Evolutionary conservation across 2,888 invertebrate genomes (phyloP).

Genomic region (Perizoma flavofasciatum): DNA sequence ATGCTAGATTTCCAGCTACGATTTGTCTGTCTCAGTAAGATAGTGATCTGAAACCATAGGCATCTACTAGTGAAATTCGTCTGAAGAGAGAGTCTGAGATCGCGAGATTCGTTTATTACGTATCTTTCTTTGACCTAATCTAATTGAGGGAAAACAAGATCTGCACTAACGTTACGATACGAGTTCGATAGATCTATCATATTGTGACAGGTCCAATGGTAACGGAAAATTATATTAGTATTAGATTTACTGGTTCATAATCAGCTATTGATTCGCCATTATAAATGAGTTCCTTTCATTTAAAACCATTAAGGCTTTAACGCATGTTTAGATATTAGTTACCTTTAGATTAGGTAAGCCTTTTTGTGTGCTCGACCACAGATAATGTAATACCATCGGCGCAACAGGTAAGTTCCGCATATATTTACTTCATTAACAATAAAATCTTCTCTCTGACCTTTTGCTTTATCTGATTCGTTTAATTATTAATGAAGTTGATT

Average conservation of each 20-base stretch:
- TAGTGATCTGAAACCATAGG: too few relatives aligned
- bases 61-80: too few relatives aligned
- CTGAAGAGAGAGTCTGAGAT: too few relatives aligned
- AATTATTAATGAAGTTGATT: too few relatives aligned
- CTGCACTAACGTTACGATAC: too few relatives aligned
- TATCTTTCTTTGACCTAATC: too few relatives aligned
- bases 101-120: too few relatives aligned
- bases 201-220: too few relatives aligned
- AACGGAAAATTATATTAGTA: too few relatives aligned
- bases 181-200: too few relatives aligned
- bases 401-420: constrained; percentile 29
- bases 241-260: background rate
- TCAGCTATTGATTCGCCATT: constrained; percentile 5
- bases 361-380: constrained; percentile 16
- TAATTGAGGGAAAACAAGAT: too few relatives aligned
- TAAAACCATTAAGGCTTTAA: constrained; percentile 31
- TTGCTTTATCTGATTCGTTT: background rate
- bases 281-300: constrained; percentile 28
- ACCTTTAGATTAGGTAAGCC: constrained; percentile 27
- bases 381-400: background rate
- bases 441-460: constrained; percentile 4
- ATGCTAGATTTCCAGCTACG: constrained; percentile 5
- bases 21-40: background rate
- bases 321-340: constrained; percentile 31
- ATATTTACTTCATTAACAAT: constrained; percentile 1